Percentiles rank a stretch among this genome's conserved stretches.
phyloP scores from a whole-genome alignment of 92 coral and sea anemone species.

The Epizoanthus stellaris region DNA sequence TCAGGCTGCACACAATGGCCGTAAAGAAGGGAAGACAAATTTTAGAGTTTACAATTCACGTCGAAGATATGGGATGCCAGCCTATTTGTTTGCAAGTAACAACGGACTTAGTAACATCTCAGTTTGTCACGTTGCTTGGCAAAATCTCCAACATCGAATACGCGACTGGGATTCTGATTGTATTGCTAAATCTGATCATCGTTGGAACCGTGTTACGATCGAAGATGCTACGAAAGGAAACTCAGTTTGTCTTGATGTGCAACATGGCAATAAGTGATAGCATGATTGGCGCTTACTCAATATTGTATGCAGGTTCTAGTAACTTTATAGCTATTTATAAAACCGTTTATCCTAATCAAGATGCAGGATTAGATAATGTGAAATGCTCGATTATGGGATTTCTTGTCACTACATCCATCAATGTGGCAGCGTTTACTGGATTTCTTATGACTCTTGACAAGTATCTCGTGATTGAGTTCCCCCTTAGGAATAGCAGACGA shows the following conservation, averaged over 20 bases:
- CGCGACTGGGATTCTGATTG: background rate
- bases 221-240: background rate
- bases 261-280: conserved; percentile 4
- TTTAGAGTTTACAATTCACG: background rate
- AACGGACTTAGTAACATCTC: background rate
- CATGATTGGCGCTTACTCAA: background rate
- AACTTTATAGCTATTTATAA: background rate
- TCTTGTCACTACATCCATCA: background rate
- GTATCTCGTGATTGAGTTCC: background rate
- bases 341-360: background rate
- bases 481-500: background rate
- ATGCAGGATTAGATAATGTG: background rate
- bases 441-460: conserved; percentile 6
- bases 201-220: conserved; percentile 19
- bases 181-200: background rate
- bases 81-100: background rate
- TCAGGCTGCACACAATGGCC: background rate
- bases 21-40: background rate
- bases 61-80: background rate
- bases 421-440: conserved; percentile 2
- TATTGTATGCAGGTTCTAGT: background rate
- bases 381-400: background rate
- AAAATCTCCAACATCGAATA: background rate
- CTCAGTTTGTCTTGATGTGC: conserved; percentile 2
- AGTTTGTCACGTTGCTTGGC: background rate